Percentiles rank a stretch among this genome's conserved stretches.
Conservation (phyloP, 2,888 invertebrate genomes). For the Anaspis maculata region DNA sequence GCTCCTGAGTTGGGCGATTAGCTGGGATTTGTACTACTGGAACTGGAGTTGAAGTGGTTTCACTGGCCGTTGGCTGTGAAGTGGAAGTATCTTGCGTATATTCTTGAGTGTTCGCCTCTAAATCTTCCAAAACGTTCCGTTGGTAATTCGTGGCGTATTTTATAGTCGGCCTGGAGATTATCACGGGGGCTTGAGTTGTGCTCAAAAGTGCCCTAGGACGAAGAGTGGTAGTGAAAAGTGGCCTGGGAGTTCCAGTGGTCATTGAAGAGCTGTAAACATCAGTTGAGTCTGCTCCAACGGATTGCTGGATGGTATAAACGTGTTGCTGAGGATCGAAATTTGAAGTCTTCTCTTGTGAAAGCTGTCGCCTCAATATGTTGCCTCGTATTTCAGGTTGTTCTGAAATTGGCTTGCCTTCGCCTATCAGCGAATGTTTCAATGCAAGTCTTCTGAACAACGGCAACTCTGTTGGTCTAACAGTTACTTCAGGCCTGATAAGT, state of each 20-base stretch:
- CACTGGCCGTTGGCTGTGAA: constrained; percentile 46
- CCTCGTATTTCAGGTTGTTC: constrained; percentile 47
- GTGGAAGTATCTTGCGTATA: constrained; percentile 35
- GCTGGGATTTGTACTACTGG: constrained; percentile 49
- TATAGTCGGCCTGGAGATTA: constrained; percentile 24
- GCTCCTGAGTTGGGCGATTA: constrained; percentile 28
- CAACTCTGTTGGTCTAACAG: constrained; percentile 30
- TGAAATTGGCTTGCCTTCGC: constrained; percentile 45
- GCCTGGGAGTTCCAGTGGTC: constrained; percentile 55
- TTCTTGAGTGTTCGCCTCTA: constrained; percentile 23
- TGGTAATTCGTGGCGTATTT: constrained; percentile 24
- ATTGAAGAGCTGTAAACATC: constrained; percentile 62
- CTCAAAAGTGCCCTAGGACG: constrained; percentile 51
- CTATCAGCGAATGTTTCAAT: constrained; percentile 35
- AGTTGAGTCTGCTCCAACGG: constrained; percentile 55
- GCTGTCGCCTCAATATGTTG: constrained; percentile 55
- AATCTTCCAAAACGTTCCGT: constrained; percentile 17
- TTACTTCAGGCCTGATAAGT: constrained; percentile 32
- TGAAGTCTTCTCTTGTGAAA: constrained; percentile 48
- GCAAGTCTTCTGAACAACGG: constrained; percentile 28
- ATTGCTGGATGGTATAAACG: constrained; percentile 50
- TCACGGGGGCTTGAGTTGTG: constrained; percentile 27
- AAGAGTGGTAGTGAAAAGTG: constrained; percentile 59
- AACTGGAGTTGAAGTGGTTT: constrained; percentile 47
- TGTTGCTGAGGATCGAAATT: constrained; percentile 46